phyloP scores from a whole-genome alignment of 2,888 invertebrate species.

The Harpagoxenus sublaevis region DNA sequence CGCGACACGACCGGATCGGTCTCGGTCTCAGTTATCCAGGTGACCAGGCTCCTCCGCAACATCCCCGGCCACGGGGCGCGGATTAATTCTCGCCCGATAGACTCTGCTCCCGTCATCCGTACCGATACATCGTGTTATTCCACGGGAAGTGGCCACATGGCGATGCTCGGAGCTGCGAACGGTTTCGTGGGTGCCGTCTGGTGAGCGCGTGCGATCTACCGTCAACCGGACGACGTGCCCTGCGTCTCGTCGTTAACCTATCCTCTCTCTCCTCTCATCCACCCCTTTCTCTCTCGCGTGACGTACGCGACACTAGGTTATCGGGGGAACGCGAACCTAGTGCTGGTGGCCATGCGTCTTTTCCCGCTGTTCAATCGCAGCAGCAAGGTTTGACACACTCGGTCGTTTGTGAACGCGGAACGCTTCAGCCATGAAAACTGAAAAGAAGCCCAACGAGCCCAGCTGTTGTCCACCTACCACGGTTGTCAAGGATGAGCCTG shows the following conservation, averaged over 20 bases:
- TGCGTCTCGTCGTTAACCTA: slow-evolving; percentile 44
- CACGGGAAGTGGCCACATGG: slow-evolving; percentile 6
- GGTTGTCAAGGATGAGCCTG: slow-evolving; percentile 85
- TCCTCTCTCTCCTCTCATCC: background rate
- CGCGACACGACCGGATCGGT: slow-evolving; percentile 55
- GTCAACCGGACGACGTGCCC: slow-evolving; percentile 55
- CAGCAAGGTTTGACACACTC: slow-evolving; percentile 72
- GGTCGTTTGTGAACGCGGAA: slow-evolving; percentile 28
- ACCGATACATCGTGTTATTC: background rate
- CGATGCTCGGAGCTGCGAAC: background rate
- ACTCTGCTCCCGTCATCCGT: background rate
- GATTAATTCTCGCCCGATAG: background rate
- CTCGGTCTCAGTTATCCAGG: slow-evolving; percentile 39
- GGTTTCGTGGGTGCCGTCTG: background rate
- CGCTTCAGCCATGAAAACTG: slow-evolving; percentile 84
- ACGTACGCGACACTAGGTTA: slow-evolving; percentile 43
- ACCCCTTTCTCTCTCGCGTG: background rate
- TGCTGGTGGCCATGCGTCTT: slow-evolving; percentile 72
- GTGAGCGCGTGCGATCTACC: slow-evolving; percentile 3
- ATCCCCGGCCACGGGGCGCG: background rate
- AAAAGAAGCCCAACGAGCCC: slow-evolving; percentile 84
- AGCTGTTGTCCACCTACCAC: slow-evolving; percentile 81
- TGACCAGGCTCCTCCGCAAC: slow-evolving; percentile 2
- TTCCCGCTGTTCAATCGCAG: slow-evolving; percentile 45
- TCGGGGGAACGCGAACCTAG: slow-evolving; percentile 56